phyloP scores from a whole-genome alignment of 2,888 invertebrate species.

The Epinotia brunnichana region DNA sequence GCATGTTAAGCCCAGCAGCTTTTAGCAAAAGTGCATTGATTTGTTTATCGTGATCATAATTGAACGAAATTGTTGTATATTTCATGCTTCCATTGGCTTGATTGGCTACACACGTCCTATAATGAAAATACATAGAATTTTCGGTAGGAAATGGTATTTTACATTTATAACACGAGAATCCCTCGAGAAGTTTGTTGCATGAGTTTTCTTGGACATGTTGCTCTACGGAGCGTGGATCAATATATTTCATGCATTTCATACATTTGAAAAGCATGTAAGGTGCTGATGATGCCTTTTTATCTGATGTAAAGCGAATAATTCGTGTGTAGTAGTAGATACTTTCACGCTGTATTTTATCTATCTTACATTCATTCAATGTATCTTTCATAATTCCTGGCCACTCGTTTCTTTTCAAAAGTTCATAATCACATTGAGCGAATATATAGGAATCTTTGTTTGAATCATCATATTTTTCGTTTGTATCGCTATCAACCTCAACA shows the following conservation, averaged over 20 bases:
- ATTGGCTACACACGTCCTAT: not conserved
- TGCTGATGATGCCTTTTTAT: not conserved
- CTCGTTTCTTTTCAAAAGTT: slow-evolving; percentile 5
- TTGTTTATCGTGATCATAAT: slow-evolving; percentile 2
- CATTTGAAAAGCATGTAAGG: slow-evolving; percentile 22
- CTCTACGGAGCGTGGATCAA: not conserved
- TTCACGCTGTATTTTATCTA: not conserved
- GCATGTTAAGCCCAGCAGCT: not conserved
- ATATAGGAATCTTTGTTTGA: not conserved
- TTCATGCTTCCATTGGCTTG: not conserved
- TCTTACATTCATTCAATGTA: not conserved
- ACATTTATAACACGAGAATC: slow-evolving; percentile 6
- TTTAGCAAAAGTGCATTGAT: slow-evolving; percentile 13
- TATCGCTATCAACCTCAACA: slow-evolving; percentile 5
- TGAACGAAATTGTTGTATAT: slow-evolving; percentile 21
- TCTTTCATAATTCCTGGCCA: slow-evolving; percentile 22
- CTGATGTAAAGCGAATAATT: slow-evolving; percentile 4
- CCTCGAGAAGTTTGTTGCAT: not conserved
- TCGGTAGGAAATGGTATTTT: slow-evolving; percentile 8
- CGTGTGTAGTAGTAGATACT: slow-evolving; percentile 30
- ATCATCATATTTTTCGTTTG: slow-evolving; percentile 3
- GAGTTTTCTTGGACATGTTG: slow-evolving; percentile 14
- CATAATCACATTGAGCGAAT: slow-evolving; percentile 9
- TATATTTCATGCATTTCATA: slow-evolving; percentile 13
- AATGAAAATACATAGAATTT: slow-evolving; percentile 12